These are phyloP conservation scores for Chlorops oryzae DNA, from an alignment of 1,140 invertebrate genomes.

Conservation along the genomic window DNA sequence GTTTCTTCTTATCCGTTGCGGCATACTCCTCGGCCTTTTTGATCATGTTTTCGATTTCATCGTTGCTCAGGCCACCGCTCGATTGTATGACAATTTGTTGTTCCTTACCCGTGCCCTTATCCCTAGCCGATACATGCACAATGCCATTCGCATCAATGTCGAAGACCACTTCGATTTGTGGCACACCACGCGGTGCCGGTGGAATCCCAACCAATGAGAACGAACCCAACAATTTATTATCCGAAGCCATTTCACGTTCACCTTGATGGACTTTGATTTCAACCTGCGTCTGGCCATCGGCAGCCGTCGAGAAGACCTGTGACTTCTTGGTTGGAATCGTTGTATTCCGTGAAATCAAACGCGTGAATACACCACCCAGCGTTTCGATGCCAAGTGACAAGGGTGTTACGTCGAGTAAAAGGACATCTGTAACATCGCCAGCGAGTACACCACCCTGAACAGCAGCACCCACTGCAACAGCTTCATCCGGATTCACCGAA, in stretches of 20 bases:
- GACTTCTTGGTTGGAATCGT: slow-evolving; percentile 98
- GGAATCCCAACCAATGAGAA: slow-evolving; percentile 93
- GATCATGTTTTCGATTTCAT: slow-evolving; percentile 99
- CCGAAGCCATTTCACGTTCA: slow-evolving; percentile 91
- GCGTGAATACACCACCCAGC: slow-evolving; percentile 93
- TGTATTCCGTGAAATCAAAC: slow-evolving; percentile 89
- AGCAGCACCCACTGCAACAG: slow-evolving; percentile 94
- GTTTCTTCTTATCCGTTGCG: slow-evolving; percentile 83
- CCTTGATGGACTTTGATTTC: slow-evolving; percentile 95
- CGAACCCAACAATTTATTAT: slow-evolving; percentile 91
- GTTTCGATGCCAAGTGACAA: slow-evolving; percentile 91
- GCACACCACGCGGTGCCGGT: slow-evolving; percentile 87
- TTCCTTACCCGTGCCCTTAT: slow-evolving; percentile 98
- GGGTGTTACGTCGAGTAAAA: slow-evolving; percentile 96
- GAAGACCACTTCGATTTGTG: slow-evolving; percentile 96
- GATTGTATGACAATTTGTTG: slow-evolving; percentile 99
- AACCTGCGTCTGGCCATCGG: slow-evolving; percentile 92
- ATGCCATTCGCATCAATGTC: slow-evolving; percentile 99
- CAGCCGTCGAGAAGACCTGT: slow-evolving; percentile 88
- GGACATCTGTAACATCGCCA: slow-evolving; percentile 94
- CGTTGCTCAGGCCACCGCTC: slow-evolving; percentile 96
- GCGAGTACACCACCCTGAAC: slow-evolving; percentile 94
- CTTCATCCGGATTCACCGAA: slow-evolving; percentile 96
- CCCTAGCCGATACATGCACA: slow-evolving; percentile 95
- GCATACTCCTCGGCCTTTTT: slow-evolving; percentile 96